Conservation (phyloP, 37 sponge, comb jelly and placozoan genomes). For the Axinella damicornis region DNA sequence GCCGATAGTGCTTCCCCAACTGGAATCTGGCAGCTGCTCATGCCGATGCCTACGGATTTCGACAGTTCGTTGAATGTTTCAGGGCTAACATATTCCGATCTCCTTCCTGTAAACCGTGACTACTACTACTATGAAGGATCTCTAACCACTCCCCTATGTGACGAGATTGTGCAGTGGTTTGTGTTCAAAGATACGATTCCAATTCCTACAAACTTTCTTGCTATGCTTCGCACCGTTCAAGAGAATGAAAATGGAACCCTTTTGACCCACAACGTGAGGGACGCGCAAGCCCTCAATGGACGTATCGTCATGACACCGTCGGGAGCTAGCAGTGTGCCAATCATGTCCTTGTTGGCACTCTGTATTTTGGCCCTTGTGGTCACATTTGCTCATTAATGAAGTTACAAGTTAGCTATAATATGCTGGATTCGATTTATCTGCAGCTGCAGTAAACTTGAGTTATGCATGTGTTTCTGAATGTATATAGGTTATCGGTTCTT, state of each 20-base stretch:
- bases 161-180: constrained; percentile 75
- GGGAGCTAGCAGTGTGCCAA: no score
- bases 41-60: neutral
- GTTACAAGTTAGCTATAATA: no score
- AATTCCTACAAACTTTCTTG: constrained; percentile 28
- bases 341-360: no score
- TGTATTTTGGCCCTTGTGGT: no score
- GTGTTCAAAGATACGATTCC: constrained; percentile 50
- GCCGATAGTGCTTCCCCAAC: neutral
- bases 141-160: constrained; percentile 67
- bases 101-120: constrained; percentile 34
- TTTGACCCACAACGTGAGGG: constrained; percentile 1
- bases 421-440: no score
- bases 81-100: neutral
- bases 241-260: neutral
- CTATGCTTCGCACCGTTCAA: constrained; percentile 6
- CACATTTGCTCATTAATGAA: no score
- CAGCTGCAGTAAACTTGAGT: no score
- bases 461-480: no score
- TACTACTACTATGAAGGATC: constrained; percentile 75
- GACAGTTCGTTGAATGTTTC: neutral
- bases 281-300: constrained; percentile 9
- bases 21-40: constrained; percentile 24
- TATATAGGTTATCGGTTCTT: no score
- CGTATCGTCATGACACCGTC: constrained; percentile 2